phyloP scores from a whole-genome alignment of 2,113 vertebrate genomes.

The Grus americana region DNA sequence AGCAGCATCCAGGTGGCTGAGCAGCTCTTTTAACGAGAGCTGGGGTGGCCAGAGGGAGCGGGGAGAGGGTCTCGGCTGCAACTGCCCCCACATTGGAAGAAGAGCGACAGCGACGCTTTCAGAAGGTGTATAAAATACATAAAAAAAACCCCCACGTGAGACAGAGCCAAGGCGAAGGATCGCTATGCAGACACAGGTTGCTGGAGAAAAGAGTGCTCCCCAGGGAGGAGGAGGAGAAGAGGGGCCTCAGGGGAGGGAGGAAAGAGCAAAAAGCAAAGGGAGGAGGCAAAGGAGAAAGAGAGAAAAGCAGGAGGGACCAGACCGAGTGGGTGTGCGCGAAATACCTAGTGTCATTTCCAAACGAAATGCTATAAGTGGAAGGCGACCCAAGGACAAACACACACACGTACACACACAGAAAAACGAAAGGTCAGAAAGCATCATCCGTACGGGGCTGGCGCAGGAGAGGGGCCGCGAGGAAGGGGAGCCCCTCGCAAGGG shows the following conservation, averaged over 20 bases:
- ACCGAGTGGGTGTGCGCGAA: slow-evolving; percentile 54
- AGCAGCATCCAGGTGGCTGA: not conserved
- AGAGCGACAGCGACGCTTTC: not conserved
- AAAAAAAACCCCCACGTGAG: not conserved
- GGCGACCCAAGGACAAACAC: slow-evolving; percentile 77
- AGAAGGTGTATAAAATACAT: not conserved
- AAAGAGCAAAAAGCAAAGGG: slow-evolving; percentile 39
- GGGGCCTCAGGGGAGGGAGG: not conserved
- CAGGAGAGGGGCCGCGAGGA: not conserved
- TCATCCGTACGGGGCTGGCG: not conserved
- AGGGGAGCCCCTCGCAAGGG: not conserved
- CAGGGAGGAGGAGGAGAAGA: slow-evolving; percentile 25
- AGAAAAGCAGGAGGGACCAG: slow-evolving; percentile 46
- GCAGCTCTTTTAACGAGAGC: not conserved
- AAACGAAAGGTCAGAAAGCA: slow-evolving; percentile 77
- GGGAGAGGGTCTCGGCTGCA: not conserved
- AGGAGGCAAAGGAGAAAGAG: slow-evolving; percentile 11
- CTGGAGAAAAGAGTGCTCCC: slow-evolving; percentile 4
- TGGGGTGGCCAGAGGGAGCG: not conserved
- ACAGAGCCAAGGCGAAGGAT: slow-evolving; percentile 15
- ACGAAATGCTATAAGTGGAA: slow-evolving; percentile 85
- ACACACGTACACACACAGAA: slow-evolving; percentile 76
- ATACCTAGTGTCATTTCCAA: slow-evolving; percentile 92
- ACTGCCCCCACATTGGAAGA: not conserved
- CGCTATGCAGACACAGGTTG: not conserved